These are phyloP conservation scores for Mastacembelus armatus DNA, from an alignment of 2,797 vertebrate genomes.

Conservation along the genomic window DNA sequence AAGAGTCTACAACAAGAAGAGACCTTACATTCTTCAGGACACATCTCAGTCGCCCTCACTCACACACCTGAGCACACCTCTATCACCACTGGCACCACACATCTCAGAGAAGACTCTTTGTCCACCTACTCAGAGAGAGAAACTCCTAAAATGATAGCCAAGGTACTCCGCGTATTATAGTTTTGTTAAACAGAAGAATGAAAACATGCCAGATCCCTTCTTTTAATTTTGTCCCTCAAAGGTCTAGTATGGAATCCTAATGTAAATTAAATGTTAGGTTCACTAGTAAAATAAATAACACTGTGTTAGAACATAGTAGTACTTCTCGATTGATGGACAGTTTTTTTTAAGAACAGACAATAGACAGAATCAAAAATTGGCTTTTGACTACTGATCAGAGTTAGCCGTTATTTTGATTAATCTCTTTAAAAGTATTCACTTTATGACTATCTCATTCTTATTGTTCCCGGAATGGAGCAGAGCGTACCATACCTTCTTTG, in stretches of 20 bases:
- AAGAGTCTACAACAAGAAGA: constrained; percentile 89
- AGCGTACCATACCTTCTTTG: background rate
- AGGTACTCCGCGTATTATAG: constrained; percentile 78
- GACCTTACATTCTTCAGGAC: constrained; percentile 76
- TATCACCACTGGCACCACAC: constrained; percentile 68
- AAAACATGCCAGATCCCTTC: background rate
- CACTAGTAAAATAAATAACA: background rate
- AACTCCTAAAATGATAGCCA: constrained; percentile 89
- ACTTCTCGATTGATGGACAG: background rate
- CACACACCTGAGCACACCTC: constrained; percentile 49
- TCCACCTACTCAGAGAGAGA: constrained; percentile 80
- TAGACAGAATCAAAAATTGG: background rate
- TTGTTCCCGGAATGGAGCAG: background rate
- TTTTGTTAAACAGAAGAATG: background rate
- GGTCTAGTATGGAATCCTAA: background rate
- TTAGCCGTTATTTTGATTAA: background rate
- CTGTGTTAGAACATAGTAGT: background rate
- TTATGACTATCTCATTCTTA: background rate
- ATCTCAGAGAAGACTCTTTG: constrained; percentile 76
- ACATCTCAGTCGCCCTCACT: constrained; percentile 74
- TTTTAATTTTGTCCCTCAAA: background rate
- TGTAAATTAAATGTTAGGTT: background rate
- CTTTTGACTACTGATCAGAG: background rate
- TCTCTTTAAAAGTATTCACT: constrained; percentile 1
- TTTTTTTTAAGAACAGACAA: background rate